Percentiles rank a stretch among this genome's conserved stretches.
Evolutionary conservation across 2,888 invertebrate genomes (phyloP).

Genomic region (Leucania comma): DNA sequence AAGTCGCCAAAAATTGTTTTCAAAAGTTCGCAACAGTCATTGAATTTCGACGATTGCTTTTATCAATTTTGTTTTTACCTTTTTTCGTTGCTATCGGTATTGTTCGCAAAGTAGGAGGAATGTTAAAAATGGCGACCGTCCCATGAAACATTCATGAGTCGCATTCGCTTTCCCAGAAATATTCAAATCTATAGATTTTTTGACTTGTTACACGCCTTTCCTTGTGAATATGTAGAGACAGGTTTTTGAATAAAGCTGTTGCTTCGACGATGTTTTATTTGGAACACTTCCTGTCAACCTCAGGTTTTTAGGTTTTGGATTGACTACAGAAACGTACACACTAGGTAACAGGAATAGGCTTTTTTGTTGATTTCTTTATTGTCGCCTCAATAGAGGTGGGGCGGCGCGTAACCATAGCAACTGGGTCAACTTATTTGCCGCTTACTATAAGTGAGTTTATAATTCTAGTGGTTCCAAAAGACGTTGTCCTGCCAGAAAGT

Average conservation of each 20-base stretch:
- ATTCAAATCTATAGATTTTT: constrained; percentile 67
- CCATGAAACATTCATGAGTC: constrained; percentile 80
- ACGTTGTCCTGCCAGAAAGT: too few relatives aligned
- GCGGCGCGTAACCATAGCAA: too few relatives aligned
- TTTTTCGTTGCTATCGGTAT: constrained; percentile 59
- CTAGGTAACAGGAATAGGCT: background rate
- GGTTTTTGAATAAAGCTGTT: constrained; percentile 51
- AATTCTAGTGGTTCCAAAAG: too few relatives aligned
- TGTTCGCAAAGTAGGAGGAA: constrained; percentile 63
- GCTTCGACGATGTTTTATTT: constrained; percentile 32
- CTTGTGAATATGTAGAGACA: constrained; percentile 37
- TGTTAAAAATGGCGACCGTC: constrained; percentile 72
- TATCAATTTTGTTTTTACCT: constrained; percentile 50
- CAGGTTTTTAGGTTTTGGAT: background rate
- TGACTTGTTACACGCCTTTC: constrained; percentile 48
- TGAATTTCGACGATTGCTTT: constrained; percentile 53
- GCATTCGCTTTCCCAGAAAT: constrained; percentile 64
- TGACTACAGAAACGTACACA: background rate
- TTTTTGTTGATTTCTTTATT: too few relatives aligned
- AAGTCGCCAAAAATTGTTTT: constrained; percentile 36
- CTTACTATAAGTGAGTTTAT: too few relatives aligned
- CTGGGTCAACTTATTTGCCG: too few relatives aligned
- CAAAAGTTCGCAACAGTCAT: constrained; percentile 40
- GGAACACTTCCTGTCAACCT: background rate
- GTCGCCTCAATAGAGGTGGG: too few relatives aligned